Percentiles rank a stretch among this genome's conserved stretches.
Conservation (phyloP, 2,888 invertebrate genomes). For the Apocheima hispidaria region DNA sequence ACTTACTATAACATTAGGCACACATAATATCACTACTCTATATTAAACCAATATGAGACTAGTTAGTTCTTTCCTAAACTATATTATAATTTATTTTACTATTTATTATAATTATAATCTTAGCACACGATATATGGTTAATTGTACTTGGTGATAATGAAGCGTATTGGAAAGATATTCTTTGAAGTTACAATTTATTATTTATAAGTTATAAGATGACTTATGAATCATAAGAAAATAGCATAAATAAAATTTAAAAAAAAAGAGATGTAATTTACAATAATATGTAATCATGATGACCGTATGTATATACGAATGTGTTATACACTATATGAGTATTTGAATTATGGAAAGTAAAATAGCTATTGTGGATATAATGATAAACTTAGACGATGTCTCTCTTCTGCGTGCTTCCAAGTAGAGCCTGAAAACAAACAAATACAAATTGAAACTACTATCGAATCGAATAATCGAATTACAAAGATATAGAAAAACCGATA, state of each 20-base stretch:
- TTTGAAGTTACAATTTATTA: slow-evolving; percentile 55
- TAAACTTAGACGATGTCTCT: slow-evolving; percentile 71
- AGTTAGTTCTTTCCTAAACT: slow-evolving; percentile 82
- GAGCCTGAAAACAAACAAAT: slow-evolving; percentile 64
- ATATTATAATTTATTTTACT: slow-evolving; percentile 70
- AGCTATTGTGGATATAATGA: slow-evolving; percentile 16
- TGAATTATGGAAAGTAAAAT: slow-evolving; percentile 31
- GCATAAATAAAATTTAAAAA: slow-evolving; percentile 38
- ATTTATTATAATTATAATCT: slow-evolving; percentile 61
- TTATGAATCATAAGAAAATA: slow-evolving; percentile 27
- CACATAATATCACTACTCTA: slow-evolving; percentile 80
- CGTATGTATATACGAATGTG: slow-evolving; percentile 43
- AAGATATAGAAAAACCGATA: too few species aligned
- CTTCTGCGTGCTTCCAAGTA: slow-evolving; percentile 78
- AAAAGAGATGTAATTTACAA: slow-evolving; percentile 35
- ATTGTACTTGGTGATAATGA: slow-evolving; percentile 82
- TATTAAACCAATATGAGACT: slow-evolving; percentile 83
- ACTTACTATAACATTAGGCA: slow-evolving; percentile 76
- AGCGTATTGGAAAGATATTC: slow-evolving; percentile 73
- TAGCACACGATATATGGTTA: slow-evolving; percentile 67
- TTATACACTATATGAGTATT: slow-evolving; percentile 55
- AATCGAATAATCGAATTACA: too few species aligned
- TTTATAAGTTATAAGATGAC: slow-evolving; percentile 34
- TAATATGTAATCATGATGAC: slow-evolving; percentile 31
- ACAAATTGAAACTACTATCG: too few species aligned